Base-by-base conservation (phyloP, 2,888 invertebrate genomes). In the Euzetes globulus region DNA sequence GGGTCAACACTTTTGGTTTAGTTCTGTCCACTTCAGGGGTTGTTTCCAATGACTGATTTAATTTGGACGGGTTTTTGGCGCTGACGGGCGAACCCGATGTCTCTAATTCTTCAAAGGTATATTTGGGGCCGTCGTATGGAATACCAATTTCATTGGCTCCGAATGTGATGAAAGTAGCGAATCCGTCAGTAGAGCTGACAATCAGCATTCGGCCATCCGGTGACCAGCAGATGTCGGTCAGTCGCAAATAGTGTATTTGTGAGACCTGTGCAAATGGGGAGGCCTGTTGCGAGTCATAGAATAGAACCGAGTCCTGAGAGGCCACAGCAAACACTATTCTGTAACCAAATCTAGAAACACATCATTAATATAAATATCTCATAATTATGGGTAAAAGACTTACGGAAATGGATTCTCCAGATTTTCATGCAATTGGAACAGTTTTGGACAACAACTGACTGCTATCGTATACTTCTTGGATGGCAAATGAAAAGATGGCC, bases 281-380 rank as follows among this genome's bases (percentile, higher is more conserved):
- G 4, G 84, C 82, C 81, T 92, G 92, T 82, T 94, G 92, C 0
- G 93, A 93, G 81, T 95, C 94, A 81, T 92, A 94, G 55, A 95
- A 84, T 75, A 92, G 85, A 45, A 99, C 88, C 33, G 91, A 81
- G 79, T 90, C 90, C 79, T 90, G 89, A 1, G 96, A 94, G 25
- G 91, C 94, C 17, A 97, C 89, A 0, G 97, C 97, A 82, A 95
- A 91, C 75, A 99, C 85, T 85, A 92, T 87, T 76, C 97, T 87
- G 81, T 90, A 91, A 0, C 89, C 89, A 70, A 72, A 75, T 70
- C 76, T 76, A 65, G 17, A 73, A 45, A 73, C 25, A 19, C n/a
- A 45, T 19, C 15, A 17, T 55, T 4, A 55, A 25, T 13, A 0
- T 27, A 73, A 22, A 19, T 25, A 25, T 29, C 17, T 17, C 1